These are phyloP conservation scores for Brienomyrus longianalis DNA, from an alignment of 2,113 vertebrate species.

Conservation along the genomic window DNA sequence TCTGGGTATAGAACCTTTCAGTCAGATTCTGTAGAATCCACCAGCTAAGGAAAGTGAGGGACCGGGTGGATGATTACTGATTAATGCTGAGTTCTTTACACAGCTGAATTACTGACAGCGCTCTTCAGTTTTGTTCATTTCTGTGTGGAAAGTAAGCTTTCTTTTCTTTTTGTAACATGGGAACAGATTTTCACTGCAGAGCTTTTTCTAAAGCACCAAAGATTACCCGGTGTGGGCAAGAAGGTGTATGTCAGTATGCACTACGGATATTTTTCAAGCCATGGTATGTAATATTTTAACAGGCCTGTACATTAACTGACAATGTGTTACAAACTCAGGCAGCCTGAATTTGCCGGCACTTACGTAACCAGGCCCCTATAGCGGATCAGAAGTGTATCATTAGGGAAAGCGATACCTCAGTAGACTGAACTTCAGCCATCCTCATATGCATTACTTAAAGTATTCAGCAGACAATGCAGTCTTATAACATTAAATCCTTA, in stretches of 20 bases:
- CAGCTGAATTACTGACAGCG: neutral
- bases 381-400: neutral
- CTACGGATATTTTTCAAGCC: neutral
- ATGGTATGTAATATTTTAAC: neutral
- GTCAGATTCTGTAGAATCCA: constrained; percentile 73
- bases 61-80: neutral
- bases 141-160: constrained; percentile 13
- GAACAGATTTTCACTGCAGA: constrained; percentile 12
- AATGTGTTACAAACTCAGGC: constrained; percentile 26
- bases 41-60: constrained; percentile 50
- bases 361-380: neutral
- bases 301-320: constrained; percentile 1
- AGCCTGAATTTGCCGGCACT: neutral
- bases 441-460: neutral
- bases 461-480: neutral
- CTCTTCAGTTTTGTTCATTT: constrained; percentile 7
- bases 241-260: neutral
- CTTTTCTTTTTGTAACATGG: constrained; percentile 16
- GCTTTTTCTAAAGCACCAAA: constrained; percentile 14
- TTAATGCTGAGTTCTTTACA: constrained; percentile 24
- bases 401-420: neutral
- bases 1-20: constrained; percentile 73
- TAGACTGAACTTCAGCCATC: neutral
- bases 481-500: neutral
- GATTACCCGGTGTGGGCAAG: neutral